These are phyloP conservation scores for Eufriesea mexicana DNA, from an alignment of 1,140 invertebrate genomes.

Conservation along the genomic window DNA sequence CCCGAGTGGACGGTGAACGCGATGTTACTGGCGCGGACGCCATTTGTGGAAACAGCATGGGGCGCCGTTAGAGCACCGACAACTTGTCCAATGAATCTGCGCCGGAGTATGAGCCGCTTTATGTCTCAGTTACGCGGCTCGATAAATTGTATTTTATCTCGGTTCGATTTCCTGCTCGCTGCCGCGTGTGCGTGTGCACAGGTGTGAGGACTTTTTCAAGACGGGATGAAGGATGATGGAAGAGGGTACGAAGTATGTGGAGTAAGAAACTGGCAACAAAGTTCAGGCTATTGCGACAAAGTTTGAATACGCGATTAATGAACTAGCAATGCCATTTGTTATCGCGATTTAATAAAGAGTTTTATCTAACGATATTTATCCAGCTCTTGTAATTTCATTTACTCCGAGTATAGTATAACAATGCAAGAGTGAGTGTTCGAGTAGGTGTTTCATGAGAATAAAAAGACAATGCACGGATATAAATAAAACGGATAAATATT, in stretches of 20 bases:
- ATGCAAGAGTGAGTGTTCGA: too few species aligned
- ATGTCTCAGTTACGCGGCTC: conserved; percentile 44
- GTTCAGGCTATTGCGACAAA: too few species aligned
- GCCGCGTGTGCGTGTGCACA: not conserved
- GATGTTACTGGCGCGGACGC: conserved; percentile 34
- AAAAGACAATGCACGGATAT: too few species aligned
- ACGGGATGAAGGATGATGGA: not conserved
- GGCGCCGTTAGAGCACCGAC: conserved; percentile 45
- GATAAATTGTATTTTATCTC: conserved; percentile 48
- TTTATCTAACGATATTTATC: too few species aligned
- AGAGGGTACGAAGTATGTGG: too few species aligned
- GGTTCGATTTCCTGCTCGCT: conserved; percentile 39
- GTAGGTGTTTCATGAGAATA: too few species aligned
- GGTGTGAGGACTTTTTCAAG: not conserved
- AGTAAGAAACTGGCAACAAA: not conserved
- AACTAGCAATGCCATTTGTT: too few species aligned
- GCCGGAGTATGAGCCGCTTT: conserved; percentile 39
- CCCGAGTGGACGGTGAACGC: conserved; percentile 14
- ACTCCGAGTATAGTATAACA: too few species aligned
- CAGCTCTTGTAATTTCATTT: too few species aligned
- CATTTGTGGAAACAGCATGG: conserved; percentile 51
- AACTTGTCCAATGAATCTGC: conserved; percentile 52
- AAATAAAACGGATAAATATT: too few species aligned
- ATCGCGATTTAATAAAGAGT: too few species aligned
- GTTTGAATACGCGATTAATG: too few species aligned